A percentile compares a stretch with the other conserved stretches of the same genome.
phyloP scores from a whole-genome alignment of 2,797 vertebrate genomes.

The Cossypha caffra region DNA sequence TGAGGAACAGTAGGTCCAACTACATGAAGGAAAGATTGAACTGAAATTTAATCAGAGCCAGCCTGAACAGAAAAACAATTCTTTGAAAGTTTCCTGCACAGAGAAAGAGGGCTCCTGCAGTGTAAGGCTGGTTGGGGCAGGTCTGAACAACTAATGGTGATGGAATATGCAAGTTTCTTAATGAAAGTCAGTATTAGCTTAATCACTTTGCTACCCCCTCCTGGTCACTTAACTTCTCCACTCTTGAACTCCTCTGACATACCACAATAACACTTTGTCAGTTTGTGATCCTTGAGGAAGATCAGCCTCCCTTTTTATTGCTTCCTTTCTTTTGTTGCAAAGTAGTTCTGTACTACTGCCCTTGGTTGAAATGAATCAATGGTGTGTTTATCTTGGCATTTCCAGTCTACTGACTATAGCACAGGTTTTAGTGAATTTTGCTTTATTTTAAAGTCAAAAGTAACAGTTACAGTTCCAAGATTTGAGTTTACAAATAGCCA shows the following conservation, averaged over 20 bases:
- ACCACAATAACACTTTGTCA: not conserved
- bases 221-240: not conserved
- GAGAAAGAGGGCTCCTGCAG: not conserved
- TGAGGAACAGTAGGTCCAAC: constrained; percentile 1
- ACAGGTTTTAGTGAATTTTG: not conserved
- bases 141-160: not conserved
- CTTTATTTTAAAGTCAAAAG: not conserved
- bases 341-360: not conserved
- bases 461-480: not conserved
- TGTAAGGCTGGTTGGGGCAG: not conserved
- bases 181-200: not conserved
- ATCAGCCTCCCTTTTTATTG: not conserved
- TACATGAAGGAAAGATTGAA: constrained; percentile 13
- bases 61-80: not conserved
- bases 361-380: not conserved
- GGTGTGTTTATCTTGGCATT: not conserved
- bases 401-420: not conserved
- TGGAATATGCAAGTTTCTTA: not conserved
- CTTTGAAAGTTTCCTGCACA: not conserved
- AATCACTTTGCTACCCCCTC: not conserved
- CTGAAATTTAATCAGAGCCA: constrained; percentile 10
- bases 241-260: not conserved
- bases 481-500: not conserved
- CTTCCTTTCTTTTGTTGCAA: not conserved
- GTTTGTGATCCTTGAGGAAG: not conserved